Base-by-base conservation (phyloP, 35 echinoderm and acorn worm species). In the Nesometra sesokonis region DNA sequence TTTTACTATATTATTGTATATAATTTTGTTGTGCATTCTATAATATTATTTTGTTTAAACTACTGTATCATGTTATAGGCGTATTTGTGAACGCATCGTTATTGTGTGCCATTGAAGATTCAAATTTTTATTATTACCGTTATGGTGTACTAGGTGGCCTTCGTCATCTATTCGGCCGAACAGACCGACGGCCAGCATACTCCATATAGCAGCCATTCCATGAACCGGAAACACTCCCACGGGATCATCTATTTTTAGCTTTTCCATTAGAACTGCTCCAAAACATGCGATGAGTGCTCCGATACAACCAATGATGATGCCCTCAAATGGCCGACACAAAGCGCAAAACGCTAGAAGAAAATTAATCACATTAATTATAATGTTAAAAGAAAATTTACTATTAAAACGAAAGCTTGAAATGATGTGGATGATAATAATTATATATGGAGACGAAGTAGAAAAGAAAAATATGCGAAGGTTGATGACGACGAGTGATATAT, bases 201-300 rank as follows among this genome's bases (percentile, higher is more conserved):
- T 35, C 94, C 94, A 97, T 0, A 90, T 85, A 8, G 94, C 78
- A 1, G 84, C 39, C 37, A 92, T 47, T 27, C 77, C 84, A 76
- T 97, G 94, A 13, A 97, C 94, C 8, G 94, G 91, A 3, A 92
- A 79, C 0, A 97, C 94, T 9, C 94, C 90, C 1, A 97, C 90
- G 0, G 94, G 90, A 37, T 93, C 90, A 52, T 97, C 94, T 13
- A 93, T 90, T 37, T 88, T 87, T 23, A 93, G 81, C 67, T 82
- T 87, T 47, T 87, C 90, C 17, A 86, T 87, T n/a, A 97, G 36
- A 11, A 85, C 57, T 32, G 85, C 46, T 77, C 87, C 87, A 30
- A 84, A 57, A 46, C 90, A 92, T 1, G 94, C 38, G 4, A 97
- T 86, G 5, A 77, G 32, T 2, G 76, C 79, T 30, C 94, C 90